Evolutionary conservation across 2,113 vertebrate genomes (phyloP).

Genomic region (Ctenomys sociabilis): DNA sequence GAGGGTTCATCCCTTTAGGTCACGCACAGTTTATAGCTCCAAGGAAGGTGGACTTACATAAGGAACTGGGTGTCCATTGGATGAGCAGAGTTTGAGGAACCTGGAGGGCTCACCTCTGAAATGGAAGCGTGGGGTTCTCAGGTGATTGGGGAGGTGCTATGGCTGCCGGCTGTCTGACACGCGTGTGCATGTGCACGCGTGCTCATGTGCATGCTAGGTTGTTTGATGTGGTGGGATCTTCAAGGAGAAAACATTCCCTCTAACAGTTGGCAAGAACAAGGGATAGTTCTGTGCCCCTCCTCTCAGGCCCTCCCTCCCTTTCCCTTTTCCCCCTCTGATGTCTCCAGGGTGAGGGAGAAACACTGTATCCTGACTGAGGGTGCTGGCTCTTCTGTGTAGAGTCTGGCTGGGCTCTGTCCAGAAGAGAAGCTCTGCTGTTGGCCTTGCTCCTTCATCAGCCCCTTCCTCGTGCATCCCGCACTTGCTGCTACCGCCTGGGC

Average conservation of each 20-base stretch:
- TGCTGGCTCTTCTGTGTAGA: constrained; percentile 15
- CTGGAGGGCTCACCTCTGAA: constrained; percentile 50
- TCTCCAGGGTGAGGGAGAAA: constrained; percentile 65
- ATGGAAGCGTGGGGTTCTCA: constrained; percentile 55
- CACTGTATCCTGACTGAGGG: constrained; percentile 60
- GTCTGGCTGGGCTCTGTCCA: constrained; percentile 53
- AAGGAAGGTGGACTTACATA: constrained; percentile 35
- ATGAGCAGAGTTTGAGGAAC: constrained; percentile 35
- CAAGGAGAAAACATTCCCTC: constrained; percentile 66
- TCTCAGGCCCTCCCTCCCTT: neutral
- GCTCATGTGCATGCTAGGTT: constrained; percentile 78
- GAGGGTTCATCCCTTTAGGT: constrained; percentile 20
- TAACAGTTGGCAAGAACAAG: constrained; percentile 66
- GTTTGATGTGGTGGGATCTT: constrained; percentile 58
- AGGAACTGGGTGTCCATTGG: constrained; percentile 23
- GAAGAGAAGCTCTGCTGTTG: constrained; percentile 54
- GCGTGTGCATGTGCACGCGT: constrained; percentile 63
- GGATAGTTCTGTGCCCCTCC: constrained; percentile 15
- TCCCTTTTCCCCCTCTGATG: neutral
- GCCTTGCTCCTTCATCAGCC: constrained; percentile 53
- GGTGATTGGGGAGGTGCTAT: constrained; percentile 62
- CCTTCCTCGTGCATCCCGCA: constrained; percentile 47
- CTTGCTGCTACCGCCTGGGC: constrained; percentile 73
- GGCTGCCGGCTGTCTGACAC: constrained; percentile 63
- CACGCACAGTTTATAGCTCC: neutral